Percentiles rank a stretch among this genome's conserved stretches.
These are phyloP conservation scores for Pandemis heparana DNA, from an alignment of 2,888 invertebrate genomes.

Conservation along the genomic window DNA sequence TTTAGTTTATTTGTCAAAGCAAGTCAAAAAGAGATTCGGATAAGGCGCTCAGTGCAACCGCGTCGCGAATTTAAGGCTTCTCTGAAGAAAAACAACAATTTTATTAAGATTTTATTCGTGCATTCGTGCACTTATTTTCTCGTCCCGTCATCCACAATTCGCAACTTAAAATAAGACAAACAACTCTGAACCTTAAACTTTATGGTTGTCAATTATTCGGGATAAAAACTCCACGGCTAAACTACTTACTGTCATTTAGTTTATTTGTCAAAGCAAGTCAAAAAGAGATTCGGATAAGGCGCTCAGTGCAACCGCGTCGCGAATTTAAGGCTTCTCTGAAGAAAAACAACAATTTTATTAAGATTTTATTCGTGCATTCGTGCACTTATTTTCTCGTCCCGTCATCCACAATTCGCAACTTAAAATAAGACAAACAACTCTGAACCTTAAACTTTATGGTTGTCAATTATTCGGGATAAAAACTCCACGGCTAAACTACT, in stretches of 20 bases:
- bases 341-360: too few relatives aligned
- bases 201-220: neutral
- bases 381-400: too few relatives aligned
- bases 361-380: too few relatives aligned
- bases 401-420: too few relatives aligned
- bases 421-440: too few relatives aligned
- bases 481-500: neutral
- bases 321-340: neutral
- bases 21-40: neutral
- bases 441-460: neutral
- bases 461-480: neutral
- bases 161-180: too few relatives aligned
- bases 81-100: too few relatives aligned
- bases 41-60: neutral
- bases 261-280: slow-evolving; percentile 8
- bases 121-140: too few relatives aligned
- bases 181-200: too few relatives aligned
- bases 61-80: neutral
- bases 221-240: neutral
- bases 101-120: too few relatives aligned
- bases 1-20: neutral
- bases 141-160: too few relatives aligned
- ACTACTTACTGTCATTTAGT: neutral
- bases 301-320: neutral
- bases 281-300: neutral